These are phyloP conservation scores for Nymphalis c-album DNA, from an alignment of 2,888 invertebrate genomes.

Conservation along the genomic window DNA sequence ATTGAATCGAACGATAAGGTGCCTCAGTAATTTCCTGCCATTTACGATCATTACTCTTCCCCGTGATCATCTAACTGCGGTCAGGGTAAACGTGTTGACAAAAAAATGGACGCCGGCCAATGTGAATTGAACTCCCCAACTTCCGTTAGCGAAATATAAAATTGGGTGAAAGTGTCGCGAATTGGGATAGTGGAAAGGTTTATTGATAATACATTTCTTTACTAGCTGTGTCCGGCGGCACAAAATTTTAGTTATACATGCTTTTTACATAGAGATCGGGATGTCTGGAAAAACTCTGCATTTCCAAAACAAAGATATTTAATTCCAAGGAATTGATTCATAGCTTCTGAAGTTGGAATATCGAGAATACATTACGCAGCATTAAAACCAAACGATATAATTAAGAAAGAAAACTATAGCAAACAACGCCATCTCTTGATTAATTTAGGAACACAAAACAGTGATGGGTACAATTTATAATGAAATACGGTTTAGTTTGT, in stretches of 20 bases:
- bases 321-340: neutral
- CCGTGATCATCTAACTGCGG: constrained; percentile 61
- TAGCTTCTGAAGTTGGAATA: no score
- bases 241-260: neutral
- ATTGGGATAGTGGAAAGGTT: constrained; percentile 10
- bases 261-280: constrained; percentile 18
- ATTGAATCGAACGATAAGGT: constrained; percentile 80
- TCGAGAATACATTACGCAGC: neutral
- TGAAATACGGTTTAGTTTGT: no score
- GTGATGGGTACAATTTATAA: no score
- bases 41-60: constrained; percentile 75
- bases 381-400: no score
- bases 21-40: constrained; percentile 77
- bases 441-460: no score
- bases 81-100: constrained; percentile 51
- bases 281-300: neutral
- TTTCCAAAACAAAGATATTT: no score
- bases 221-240: no score
- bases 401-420: no score
- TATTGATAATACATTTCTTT: neutral
- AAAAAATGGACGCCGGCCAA: constrained; percentile 52
- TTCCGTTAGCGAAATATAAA: constrained; percentile 45
- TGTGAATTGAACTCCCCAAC: constrained; percentile 49
- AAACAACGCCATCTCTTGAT: no score
- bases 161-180: constrained; percentile 17